Evolutionary conservation across 2,797 vertebrate species (phyloP).

Genomic region (Cryptoprocta ferox): DNA sequence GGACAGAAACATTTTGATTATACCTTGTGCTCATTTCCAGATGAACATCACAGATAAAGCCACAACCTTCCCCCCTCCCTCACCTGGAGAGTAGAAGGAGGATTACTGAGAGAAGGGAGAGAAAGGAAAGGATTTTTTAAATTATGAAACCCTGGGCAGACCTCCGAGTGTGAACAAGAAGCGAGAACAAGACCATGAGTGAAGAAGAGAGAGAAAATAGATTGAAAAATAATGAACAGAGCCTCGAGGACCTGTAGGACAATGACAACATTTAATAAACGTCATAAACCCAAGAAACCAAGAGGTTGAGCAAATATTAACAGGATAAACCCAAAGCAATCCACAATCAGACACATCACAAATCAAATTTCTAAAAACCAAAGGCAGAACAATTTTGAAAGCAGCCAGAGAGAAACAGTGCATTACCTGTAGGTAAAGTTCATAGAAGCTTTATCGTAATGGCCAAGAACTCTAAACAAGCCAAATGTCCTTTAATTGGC

Average conservation of each 20-base stretch:
- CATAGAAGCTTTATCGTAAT: conserved; percentile 16
- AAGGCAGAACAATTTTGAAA: conserved; percentile 22
- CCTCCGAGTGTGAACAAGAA: background rate
- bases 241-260: background rate
- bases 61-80: background rate
- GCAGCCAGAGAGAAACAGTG: background rate
- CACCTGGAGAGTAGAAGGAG: background rate
- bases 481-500: background rate
- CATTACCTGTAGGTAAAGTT: background rate
- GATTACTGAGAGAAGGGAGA: background rate
- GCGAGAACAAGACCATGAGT: background rate
- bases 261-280: conserved; percentile 9
- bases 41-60: background rate
- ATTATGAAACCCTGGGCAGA: conserved; percentile 21
- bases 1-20: background rate
- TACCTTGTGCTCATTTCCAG: background rate
- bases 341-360: background rate
- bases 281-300: conserved; percentile 23
- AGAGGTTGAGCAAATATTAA: background rate
- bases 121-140: conserved; percentile 21
- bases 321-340: background rate
- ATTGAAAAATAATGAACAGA: conserved; percentile 45
- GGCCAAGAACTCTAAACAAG: conserved; percentile 6
- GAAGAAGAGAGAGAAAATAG: conserved; percentile 5
- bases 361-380: conserved; percentile 34